Base-by-base conservation (phyloP, 2,113 vertebrate species). In the Petaurus breviceps region DNA sequence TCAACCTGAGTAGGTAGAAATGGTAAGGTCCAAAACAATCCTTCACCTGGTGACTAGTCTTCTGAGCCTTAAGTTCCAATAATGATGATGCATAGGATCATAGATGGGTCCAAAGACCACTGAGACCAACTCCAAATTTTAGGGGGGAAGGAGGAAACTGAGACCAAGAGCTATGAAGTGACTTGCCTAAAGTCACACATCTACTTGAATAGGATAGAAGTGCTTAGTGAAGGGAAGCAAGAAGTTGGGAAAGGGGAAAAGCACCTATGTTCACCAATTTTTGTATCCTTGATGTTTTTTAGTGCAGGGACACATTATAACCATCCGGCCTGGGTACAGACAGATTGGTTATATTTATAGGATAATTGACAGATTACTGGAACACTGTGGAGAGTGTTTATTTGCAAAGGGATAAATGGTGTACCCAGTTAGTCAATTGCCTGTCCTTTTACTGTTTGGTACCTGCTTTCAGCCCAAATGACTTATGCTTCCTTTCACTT, bases 351-450 rank as follows among this genome's bases (percentile, higher is more conserved):
- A 90, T 95, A 95, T 92, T 93, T 90, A 57, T 84, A n/a, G 54
- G 77, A 95, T 25, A 95, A 93, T 23, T 92, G 28, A 55, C 50
- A 92, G 53, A 92, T 94, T 93, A 92, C 77, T 26, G 93, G 90
- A 94, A 94, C 92, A 1, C 51, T 47, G 91, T 93, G 51, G 9
- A 96, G 57, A 3, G 22, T 94, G 26, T 90, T 97, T 96, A 94
- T 90, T 95, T 92, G 61, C 93, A 46, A 95, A 95, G 28, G 37
- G n/a, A 84, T 7, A 43, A 84, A 84, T 53, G 93, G 24, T 94
- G 25, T 84, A 49, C 52, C 2, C 92, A 3, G 28, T 57, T 91
- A 77, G 92, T 53, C 95, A 95, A 92, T 90, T 6, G 7, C 92
- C 25, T 94, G 49, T 68, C 68, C 4, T 54, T 96, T 95, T 96